Percentiles rank a stretch among this genome's conserved stretches.
Evolutionary conservation across 2,113 vertebrate genomes (phyloP).

Genomic region (Epinephelus moara): DNA sequence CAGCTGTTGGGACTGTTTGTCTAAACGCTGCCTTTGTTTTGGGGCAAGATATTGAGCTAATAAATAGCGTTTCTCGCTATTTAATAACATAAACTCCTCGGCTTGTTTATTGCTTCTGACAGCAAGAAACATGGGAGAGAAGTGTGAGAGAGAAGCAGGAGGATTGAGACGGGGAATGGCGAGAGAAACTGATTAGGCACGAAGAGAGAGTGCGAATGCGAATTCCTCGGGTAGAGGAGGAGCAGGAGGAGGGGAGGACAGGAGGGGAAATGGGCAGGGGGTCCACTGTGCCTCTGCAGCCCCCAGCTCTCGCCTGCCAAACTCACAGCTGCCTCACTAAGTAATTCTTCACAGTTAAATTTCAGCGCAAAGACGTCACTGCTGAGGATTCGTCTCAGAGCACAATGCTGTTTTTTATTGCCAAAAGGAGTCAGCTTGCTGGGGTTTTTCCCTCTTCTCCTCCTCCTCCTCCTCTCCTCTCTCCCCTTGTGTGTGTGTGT

Average conservation of each 20-base stretch:
- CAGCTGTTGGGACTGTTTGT: constrained; percentile 68
- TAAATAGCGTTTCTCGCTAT: constrained; percentile 34
- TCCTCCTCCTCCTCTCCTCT: constrained; percentile 10
- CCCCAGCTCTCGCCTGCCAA: constrained; percentile 62
- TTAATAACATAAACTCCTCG: constrained; percentile 16
- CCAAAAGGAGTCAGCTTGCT: constrained; percentile 67
- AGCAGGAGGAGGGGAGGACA: constrained; percentile 10
- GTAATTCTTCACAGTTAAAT: constrained; percentile 73
- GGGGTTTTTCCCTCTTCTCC: constrained; percentile 44
- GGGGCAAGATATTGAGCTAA: constrained; percentile 30
- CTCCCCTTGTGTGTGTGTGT: constrained; percentile 29
- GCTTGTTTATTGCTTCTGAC: constrained; percentile 35
- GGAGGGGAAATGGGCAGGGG: constrained; percentile 40
- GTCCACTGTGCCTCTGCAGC: constrained; percentile 43
- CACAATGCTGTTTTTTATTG: constrained; percentile 80
- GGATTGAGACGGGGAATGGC: constrained; percentile 14
- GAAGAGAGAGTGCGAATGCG: constrained; percentile 36
- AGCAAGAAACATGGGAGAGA: constrained; percentile 4
- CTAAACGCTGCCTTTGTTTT: constrained; percentile 49
- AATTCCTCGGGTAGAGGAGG: constrained; percentile 39
- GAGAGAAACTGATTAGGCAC: constrained; percentile 44
- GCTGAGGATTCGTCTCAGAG: constrained; percentile 59
- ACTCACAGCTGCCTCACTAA: constrained; percentile 81
- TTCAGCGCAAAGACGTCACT: constrained; percentile 79
- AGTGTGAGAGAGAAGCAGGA: neutral